A percentile compares a stretch with the other conserved stretches of the same genome.
Evolutionary conservation across 2,113 vertebrate species (phyloP).

Genomic region (Hyla sarda): DNA sequence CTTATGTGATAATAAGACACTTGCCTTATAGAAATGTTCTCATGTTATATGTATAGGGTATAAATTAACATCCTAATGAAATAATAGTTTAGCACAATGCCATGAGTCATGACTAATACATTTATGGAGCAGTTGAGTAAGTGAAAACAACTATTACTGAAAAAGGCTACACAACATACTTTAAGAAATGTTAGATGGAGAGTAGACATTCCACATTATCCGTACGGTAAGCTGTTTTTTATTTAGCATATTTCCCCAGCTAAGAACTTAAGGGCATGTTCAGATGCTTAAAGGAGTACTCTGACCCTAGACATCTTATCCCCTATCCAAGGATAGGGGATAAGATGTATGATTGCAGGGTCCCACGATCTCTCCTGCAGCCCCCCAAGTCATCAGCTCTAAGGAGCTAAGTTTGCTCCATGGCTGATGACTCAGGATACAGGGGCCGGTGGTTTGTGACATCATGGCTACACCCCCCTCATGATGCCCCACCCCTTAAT

Average conservation of each 20-base stretch:
- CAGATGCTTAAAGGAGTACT: not conserved
- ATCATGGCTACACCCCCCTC: too few species aligned
- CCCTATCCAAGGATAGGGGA: too few species aligned
- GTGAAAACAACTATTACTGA: conserved; percentile 29
- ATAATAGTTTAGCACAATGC: not conserved
- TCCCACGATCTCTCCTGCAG: too few species aligned
- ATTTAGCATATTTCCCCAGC: not conserved
- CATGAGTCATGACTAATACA: conserved; percentile 3
- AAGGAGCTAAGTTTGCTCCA: too few species aligned
- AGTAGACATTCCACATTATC: not conserved
- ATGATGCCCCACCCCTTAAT: too few species aligned
- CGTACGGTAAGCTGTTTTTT: not conserved
- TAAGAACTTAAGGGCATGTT: not conserved
- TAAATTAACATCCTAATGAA: conserved; percentile 36
- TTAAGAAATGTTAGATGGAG: not conserved
- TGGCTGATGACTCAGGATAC: too few species aligned
- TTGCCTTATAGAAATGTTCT: not conserved
- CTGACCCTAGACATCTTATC: too few species aligned
- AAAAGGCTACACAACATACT: not conserved
- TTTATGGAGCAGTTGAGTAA: not conserved
- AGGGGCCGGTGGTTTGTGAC: too few species aligned
- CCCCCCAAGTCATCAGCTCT: too few species aligned
- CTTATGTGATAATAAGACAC: conserved; percentile 31
- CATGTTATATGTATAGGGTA: not conserved
- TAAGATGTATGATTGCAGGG: too few species aligned